Base-by-base conservation (phyloP, 2,113 vertebrate species). In the Trochalopteron elliotii region DNA sequence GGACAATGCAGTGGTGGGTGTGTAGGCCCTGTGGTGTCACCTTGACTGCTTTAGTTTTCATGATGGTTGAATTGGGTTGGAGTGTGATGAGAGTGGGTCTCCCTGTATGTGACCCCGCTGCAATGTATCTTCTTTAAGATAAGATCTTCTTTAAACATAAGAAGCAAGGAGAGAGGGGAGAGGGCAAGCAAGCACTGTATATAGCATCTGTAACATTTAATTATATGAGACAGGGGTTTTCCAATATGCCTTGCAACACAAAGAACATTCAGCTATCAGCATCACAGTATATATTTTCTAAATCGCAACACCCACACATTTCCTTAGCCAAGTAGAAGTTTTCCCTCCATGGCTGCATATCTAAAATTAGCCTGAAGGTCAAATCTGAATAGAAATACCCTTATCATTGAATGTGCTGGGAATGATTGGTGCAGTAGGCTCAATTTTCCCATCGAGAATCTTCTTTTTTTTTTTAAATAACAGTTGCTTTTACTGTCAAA, bases 351-450 rank as follows among this genome's bases (percentile, higher is more conserved):
- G 87, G 89, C 68, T 79, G 82, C 39, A 49, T 27, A 68, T 72
- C 94, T 93, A 87, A 87, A 94, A 94, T 97, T 37, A 91, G 96
- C 69, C 84, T 79, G 93, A 96, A 96, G 96, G 96, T 97, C 95
- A 96, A 87, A 87, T 93, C 88, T 93, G 90, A 96, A 85, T 45
- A 89, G 93, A 92, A 91, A 91, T 44, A 91, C 37, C 83, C 87
- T 92, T 83, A 85, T 80, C 89, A 87, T 22, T 82, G 69, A 88
- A 93, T 7, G 40, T 86, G 83, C 45, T 94, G 88, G 75, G 80
- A 87, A 65, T n/a, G 87, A 92, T 64, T 65, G 82, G 88, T 60
- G 80, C n/a, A 90, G 78, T 44, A 70, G 85, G 74, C 89, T 96
- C 77, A 87, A 88, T 88, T 95, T 91, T 96, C 88, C 70, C 67